Evolutionary conservation across 2,797 vertebrate species (phyloP).

Genomic region (Urocyon cinereoargenteus): DNA sequence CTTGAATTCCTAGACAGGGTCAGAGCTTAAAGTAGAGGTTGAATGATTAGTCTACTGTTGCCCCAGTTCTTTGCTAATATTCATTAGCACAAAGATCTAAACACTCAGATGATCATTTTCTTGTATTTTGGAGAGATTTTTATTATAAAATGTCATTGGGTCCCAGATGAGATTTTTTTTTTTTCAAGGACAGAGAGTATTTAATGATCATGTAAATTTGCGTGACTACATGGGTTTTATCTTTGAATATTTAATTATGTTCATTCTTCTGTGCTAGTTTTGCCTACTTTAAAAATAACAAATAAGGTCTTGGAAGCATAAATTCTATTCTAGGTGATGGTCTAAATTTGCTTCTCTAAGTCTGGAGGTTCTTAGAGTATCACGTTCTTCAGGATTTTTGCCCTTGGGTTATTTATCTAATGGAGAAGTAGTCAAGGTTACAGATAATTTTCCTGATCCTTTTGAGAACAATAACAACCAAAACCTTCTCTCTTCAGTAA

Average conservation of each 20-base stretch:
- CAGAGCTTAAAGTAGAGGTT: conserved; percentile 36
- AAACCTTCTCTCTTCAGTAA: conserved; percentile 24
- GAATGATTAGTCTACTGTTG: background rate
- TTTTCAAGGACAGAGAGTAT: background rate
- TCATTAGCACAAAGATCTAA: conserved; percentile 19
- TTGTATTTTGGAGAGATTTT: conserved; percentile 39
- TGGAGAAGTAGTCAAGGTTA: conserved; percentile 27
- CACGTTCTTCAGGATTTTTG: conserved; percentile 20
- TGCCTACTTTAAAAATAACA: conserved; percentile 50
- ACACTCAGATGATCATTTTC: conserved; percentile 27
- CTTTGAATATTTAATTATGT: conserved; percentile 50
- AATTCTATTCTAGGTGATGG: background rate
- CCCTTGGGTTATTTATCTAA: conserved; percentile 28
- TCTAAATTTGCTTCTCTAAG: conserved; percentile 58
- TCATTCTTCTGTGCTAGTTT: background rate
- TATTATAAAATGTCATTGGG: conserved; percentile 40
- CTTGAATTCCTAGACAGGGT: conserved; percentile 1
- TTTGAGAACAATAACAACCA: conserved; percentile 24
- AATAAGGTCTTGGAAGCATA: conserved; percentile 12
- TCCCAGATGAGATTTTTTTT: background rate
- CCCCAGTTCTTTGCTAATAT: conserved; percentile 9
- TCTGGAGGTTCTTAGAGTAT: conserved; percentile 30
- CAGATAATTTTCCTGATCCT: conserved; percentile 49
- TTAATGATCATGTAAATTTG: conserved; percentile 54
- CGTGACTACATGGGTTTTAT: background rate